Evolutionary conservation across 2,113 vertebrate genomes (phyloP).

Genomic region (Equus quagga): DNA sequence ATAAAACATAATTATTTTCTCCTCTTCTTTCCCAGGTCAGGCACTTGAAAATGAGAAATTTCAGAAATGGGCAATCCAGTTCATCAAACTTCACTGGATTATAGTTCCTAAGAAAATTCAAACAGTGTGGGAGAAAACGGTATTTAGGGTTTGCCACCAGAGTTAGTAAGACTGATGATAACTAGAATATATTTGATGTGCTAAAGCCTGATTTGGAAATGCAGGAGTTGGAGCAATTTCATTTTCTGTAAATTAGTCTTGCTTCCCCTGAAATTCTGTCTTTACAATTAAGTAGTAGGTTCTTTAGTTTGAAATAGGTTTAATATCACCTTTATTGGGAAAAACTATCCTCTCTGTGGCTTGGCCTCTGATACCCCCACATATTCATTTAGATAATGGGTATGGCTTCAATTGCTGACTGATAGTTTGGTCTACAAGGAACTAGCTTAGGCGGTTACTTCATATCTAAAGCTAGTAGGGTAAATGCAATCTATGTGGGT

Average conservation of each 20-base stretch:
- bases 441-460: background rate
- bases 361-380: background rate
- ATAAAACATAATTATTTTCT: conserved; percentile 31
- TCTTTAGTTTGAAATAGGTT: conserved; percentile 27
- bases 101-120: conserved; percentile 39
- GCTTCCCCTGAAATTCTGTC: conserved; percentile 35
- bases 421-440: conserved; percentile 1
- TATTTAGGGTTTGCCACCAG: background rate
- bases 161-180: background rate
- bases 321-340: background rate
- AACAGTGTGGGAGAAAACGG: background rate
- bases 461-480: background rate
- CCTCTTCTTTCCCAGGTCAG: conserved; percentile 8
- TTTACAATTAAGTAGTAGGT: background rate
- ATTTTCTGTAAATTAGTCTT: conserved; percentile 45
- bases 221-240: background rate
- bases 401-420: conserved; percentile 19
- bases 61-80: background rate
- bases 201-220: background rate
- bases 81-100: background rate
- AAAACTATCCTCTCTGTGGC: background rate
- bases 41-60: conserved; percentile 67
- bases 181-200: background rate
- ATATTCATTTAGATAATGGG: conserved; percentile 12
- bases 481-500: background rate